These are phyloP conservation scores for Leptopilina syphax DNA, from an alignment of 2,888 invertebrate species.

Conservation along the genomic window DNA sequence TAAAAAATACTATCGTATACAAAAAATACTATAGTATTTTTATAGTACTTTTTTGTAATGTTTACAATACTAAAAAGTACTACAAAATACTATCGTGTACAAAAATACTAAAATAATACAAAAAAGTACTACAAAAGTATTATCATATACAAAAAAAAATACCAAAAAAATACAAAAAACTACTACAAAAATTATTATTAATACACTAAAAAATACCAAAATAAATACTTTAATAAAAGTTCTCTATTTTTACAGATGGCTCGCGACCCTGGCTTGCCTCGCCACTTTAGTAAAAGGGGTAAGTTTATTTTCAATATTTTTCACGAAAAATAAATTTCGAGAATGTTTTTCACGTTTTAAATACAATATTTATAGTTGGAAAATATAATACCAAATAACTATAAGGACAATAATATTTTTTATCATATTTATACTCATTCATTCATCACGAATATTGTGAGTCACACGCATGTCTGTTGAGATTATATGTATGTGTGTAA, in stretches of 20 bases:
- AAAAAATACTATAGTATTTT: too few relatives aligned
- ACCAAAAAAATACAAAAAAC: too few relatives aligned
- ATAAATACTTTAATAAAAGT: background rate
- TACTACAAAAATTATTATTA: too few relatives aligned
- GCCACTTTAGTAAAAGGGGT: constrained; percentile 77
- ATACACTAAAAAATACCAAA: too few relatives aligned
- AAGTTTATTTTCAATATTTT: constrained; percentile 66
- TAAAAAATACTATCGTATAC: too few relatives aligned
- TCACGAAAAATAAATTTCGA: background rate
- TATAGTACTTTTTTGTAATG: too few relatives aligned
- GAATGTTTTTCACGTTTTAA: constrained; percentile 3
- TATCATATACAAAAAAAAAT: too few relatives aligned
- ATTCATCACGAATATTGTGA: background rate
- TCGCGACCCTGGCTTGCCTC: constrained; percentile 78
- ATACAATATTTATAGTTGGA: background rate
- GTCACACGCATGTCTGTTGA: background rate
- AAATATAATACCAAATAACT: background rate
- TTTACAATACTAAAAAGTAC: too few relatives aligned
- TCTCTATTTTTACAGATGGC: constrained; percentile 75
- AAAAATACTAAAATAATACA: too few relatives aligned
- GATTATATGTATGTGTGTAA: background rate
- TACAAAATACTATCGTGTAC: too few relatives aligned
- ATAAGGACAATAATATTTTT: constrained; percentile 2
- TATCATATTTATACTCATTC: constrained; percentile 15
- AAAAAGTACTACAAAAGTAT: too few relatives aligned